Conservation (phyloP, 2,797 vertebrate species). For the Oceanodroma leucorhoa region DNA sequence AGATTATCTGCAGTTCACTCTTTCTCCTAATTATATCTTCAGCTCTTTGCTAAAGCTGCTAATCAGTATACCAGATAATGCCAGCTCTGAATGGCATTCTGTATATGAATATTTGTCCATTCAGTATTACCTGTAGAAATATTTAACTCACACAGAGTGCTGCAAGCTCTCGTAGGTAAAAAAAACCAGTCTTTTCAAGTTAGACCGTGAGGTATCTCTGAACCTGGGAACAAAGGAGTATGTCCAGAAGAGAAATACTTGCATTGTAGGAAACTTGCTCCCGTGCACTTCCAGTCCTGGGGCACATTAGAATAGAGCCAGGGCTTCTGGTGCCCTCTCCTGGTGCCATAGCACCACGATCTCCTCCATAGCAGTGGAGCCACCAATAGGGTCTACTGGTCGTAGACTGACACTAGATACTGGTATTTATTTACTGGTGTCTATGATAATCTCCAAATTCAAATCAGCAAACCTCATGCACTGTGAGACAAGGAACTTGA, state of each 20-base stretch:
- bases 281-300: background rate
- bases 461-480: fast-evolving
- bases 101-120: background rate
- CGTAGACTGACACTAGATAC: fast-evolving
- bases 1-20: background rate
- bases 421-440: too few relatives aligned
- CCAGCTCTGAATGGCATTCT: background rate
- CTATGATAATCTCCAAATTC: background rate
- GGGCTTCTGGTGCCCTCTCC: conserved; percentile 6
- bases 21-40: background rate
- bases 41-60: background rate
- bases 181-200: fast-evolving
- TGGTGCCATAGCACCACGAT: background rate
- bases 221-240: background rate
- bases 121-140: background rate
- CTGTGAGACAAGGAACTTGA: background rate
- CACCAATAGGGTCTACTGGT: fast-evolving
- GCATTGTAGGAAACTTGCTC: background rate
- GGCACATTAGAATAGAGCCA: background rate
- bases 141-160: fast-evolving
- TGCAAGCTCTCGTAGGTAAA: fast-evolving
- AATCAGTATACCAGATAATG: background rate
- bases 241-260: background rate
- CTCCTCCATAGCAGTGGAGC: background rate
- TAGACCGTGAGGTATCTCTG: fast-evolving